Base-by-base conservation (phyloP, 2,888 invertebrate genomes). In the Volucella bombylans region DNA sequence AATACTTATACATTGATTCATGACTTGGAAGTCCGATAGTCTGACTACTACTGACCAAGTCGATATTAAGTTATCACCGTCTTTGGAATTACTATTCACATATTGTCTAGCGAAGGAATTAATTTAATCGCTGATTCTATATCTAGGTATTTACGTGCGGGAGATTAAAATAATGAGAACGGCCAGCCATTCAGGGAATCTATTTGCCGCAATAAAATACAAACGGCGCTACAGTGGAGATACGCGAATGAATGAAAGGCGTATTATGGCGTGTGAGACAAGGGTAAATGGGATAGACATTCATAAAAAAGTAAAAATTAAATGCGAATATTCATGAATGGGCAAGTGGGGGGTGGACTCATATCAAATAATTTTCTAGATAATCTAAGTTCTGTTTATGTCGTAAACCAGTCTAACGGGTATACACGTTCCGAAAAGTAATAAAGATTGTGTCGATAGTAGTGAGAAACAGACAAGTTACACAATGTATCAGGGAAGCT, bases 131-230 rank as follows among this genome's bases (percentile, higher is more conserved):
- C 47, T 49, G 71, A 76, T 77, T 74, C 69, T 61, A 6, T 65
- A 38, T 43, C 23, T 76, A 57, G 18, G 18, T 23, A 23, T 64
- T 61, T 65, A 76, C 71, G 76, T 81, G 52, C 39, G 57, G 57
- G 45, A 50, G 50, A 62, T 68, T 15, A 57, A 31, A 57, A 73
- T 55, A 55, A 74, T 64, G 57, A 74, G 49, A 52, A 47, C 65
- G 61, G 9, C 18, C 59, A 11, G 38, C 59, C 77, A 77, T 82
- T 77, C 81, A 81, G 8, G 15, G 54, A 54, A 55, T 62, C 10
- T 50, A 49, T 31, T 8, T 31, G 31, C 31, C n/a, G 23, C n/a
- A 12, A 55, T 10, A n/a, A 50, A 41, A 3, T 4, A 18, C 45
- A 31, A 31, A 31, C 31, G 31, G 31, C 6, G 15, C 11, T 59